Base-by-base conservation (phyloP, 1,140 invertebrate species). In the Bombus ignitus region DNA sequence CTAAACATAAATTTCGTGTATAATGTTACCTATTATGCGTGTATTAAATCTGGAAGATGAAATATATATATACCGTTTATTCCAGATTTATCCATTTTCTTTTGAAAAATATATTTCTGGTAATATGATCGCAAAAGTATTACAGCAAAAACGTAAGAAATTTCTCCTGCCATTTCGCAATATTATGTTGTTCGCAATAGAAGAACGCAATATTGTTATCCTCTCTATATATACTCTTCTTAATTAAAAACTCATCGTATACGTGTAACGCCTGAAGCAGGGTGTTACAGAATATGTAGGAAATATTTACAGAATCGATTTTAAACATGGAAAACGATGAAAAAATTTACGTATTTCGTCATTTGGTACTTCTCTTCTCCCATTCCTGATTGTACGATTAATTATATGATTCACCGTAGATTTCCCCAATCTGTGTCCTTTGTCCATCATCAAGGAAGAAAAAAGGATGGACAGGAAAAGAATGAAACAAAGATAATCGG, bases 391-490 rank as follows among this genome's bases (percentile, higher is more conserved):
- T 25, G 15, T 25, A 22, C 59, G 59, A 62, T 28, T 62, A 62
- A 62, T n/a, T 62, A n/a, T 13, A n/a, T 0, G 3, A 13, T 1
- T 13, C 59, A 0, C 0, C 18, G 47, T 53, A 22, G 5, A 22
- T 22, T 53, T 53, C 6, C 0, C 47, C 47, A 53, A 22, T 53
- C 18, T 2, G 0, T n/a, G 59, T n/a, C 59, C 47, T 62, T n/a
- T 62, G 59, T n/a, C 10, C 57, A 25, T 59, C 5, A 62, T n/a
- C 6, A n/a, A 3, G n/a, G 35, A 2, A 44, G 25, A 6, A 35
- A 22, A 68, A 32, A 10, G 37, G 18, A 9, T 9, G 66, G 2
- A 13, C 4, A 66, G n/a, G 13, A 66, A 42, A n/a, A 10, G 32
- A 65, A 10, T 12, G n/a, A 28, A 10, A 70, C 4, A 25, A 28